These are phyloP conservation scores for Cantharis nigra DNA, from an alignment of 2,888 invertebrate genomes.

Conservation along the genomic window DNA sequence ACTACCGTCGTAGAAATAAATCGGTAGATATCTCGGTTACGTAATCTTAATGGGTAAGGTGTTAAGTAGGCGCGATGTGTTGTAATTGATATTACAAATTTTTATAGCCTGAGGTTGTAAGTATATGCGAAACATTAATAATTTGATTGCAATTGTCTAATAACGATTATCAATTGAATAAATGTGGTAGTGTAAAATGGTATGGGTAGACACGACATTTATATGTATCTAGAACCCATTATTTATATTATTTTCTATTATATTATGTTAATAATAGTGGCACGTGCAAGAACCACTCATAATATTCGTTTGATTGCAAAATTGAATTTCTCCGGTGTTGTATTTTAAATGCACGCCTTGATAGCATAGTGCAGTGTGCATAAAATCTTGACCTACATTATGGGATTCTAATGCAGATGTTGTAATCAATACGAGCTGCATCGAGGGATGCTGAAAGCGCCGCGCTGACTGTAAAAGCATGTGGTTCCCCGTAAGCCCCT, in stretches of 20 bases:
- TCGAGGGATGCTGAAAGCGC: slow-evolving; percentile 44
- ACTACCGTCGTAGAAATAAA: not conserved
- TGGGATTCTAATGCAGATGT: slow-evolving; percentile 45
- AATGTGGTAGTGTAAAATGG: slow-evolving; percentile 4
- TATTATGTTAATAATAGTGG: slow-evolving; percentile 8
- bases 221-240: slow-evolving; percentile 13
- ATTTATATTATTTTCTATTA: slow-evolving; percentile 11
- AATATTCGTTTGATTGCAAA: slow-evolving; percentile 12
- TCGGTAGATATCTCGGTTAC: not conserved
- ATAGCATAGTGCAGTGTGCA: slow-evolving; percentile 28
- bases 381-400: slow-evolving; percentile 52
- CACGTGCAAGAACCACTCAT: slow-evolving; percentile 10
- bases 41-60: not conserved
- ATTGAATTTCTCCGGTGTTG: not conserved
- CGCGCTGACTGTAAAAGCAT: slow-evolving; percentile 28
- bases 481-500: slow-evolving; percentile 33
- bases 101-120: not conserved
- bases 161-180: not conserved
- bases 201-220: slow-evolving; percentile 5
- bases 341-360: slow-evolving; percentile 7
- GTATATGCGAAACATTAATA: not conserved
- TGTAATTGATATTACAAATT: not conserved
- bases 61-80: not conserved
- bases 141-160: not conserved
- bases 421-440: slow-evolving; percentile 47